These are phyloP conservation scores for Mythimna lalbum DNA, from an alignment of 2,888 invertebrate species.

Conservation along the genomic window DNA sequence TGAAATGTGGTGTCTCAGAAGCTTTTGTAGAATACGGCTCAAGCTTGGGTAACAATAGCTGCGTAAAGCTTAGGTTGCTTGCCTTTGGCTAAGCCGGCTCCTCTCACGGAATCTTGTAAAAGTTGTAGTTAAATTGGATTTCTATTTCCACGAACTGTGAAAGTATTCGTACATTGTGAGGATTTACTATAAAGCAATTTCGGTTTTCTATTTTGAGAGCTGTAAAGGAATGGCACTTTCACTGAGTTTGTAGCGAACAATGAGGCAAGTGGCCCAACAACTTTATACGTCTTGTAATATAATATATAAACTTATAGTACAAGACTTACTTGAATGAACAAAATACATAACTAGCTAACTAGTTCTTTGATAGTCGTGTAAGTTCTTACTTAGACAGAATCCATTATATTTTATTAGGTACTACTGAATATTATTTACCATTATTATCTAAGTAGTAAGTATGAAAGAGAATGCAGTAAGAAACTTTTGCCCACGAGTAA, in stretches of 20 bases:
- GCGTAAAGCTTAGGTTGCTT: conserved; percentile 50
- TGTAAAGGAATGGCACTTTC: conserved; percentile 61
- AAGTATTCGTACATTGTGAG: conserved; percentile 45
- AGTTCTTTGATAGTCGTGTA: neutral
- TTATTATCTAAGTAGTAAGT: conserved; percentile 6
- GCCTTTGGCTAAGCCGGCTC: conserved; percentile 48
- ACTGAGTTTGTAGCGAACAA: conserved; percentile 38
- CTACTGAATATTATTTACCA: neutral
- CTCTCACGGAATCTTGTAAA: conserved; percentile 50
- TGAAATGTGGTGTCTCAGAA: conserved; percentile 50
- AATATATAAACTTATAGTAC: conserved; percentile 10
- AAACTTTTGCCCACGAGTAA: neutral
- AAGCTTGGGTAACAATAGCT: conserved; percentile 61
- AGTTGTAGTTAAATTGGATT: conserved; percentile 63
- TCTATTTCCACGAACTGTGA: conserved; percentile 47
- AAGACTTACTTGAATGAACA: neutral
- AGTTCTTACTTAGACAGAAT: conserved; percentile 18
- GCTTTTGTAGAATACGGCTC: conserved; percentile 49
- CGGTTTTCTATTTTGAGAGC: conserved; percentile 57
- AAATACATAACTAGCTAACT: conserved; percentile 10
- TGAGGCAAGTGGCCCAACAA: conserved; percentile 40
- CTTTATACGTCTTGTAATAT: conserved; percentile 43
- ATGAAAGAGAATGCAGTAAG: conserved; percentile 15
- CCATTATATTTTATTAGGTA: conserved; percentile 24
- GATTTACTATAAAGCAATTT: conserved; percentile 59